Percentiles rank a stretch among this genome's conserved stretches.
phyloP scores from a whole-genome alignment of 1,140 invertebrate genomes.

The Coptotermes formosanus region DNA sequence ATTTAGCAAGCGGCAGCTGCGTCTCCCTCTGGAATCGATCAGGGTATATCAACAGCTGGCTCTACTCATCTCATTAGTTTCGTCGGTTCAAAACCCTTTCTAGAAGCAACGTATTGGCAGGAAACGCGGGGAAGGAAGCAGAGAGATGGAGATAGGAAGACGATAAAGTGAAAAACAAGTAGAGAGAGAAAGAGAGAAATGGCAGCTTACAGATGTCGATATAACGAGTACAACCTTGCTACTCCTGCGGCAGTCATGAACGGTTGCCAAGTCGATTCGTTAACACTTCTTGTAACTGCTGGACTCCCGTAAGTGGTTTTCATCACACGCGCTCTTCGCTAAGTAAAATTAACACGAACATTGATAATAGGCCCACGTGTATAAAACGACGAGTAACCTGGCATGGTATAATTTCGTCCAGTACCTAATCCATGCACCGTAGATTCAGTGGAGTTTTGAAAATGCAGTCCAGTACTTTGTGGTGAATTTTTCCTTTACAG shows the following conservation, averaged over 20 bases:
- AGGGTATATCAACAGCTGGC: constrained; percentile 13
- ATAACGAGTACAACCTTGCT: background rate
- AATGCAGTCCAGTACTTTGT: no score
- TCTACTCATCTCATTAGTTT: background rate
- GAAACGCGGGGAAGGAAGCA: background rate
- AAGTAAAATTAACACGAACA: no score
- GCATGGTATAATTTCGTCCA: no score
- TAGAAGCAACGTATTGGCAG: constrained; percentile 1
- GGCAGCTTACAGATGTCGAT: background rate
- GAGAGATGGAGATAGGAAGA: no score
- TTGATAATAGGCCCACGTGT: no score
- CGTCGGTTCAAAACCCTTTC: background rate
- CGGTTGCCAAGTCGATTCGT: background rate
- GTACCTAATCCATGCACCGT: no score
- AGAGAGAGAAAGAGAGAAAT: background rate
- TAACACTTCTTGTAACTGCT: background rate
- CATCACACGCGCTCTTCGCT: no score
- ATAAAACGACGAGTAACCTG: no score
- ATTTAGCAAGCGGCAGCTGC: background rate
- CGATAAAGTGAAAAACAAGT: no score
- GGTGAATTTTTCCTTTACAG: no score
- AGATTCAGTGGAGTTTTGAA: no score
- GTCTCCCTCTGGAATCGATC: constrained; percentile 9
- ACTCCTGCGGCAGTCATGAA: background rate
- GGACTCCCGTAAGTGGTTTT: background rate